Conservation (phyloP, 2,113 vertebrate species). For the Neopipo cinnamomea region DNA sequence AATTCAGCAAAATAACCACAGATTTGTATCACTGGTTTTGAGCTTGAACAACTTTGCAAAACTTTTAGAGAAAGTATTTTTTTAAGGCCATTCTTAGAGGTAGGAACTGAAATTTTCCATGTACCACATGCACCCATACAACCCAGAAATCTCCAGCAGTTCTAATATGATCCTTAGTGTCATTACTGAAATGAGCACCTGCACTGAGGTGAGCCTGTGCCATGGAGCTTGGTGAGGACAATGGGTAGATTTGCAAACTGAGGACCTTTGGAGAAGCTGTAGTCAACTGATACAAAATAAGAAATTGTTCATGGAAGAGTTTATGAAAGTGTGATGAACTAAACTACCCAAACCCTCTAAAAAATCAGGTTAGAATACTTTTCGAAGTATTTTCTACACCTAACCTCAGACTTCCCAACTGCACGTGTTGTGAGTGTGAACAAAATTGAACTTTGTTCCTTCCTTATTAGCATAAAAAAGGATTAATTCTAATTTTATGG, state of each 20-base stretch:
- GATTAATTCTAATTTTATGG: conserved; percentile 17
- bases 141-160: background rate
- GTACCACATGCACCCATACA: fast-evolving
- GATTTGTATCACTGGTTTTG: background rate
- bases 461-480: background rate
- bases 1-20: background rate
- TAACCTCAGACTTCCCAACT: background rate
- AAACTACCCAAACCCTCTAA: background rate
- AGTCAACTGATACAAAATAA: background rate
- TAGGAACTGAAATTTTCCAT: background rate
- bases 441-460: conserved; percentile 16
- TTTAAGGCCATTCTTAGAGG: background rate
- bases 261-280: background rate
- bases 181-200: background rate
- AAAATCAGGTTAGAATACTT: background rate
- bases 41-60: background rate
- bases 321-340: background rate
- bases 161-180: background rate
- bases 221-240: background rate
- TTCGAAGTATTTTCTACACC: background rate
- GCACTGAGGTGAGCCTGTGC: background rate
- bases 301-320: background rate
- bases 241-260: background rate
- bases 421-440: background rate
- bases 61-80: background rate